phyloP scores from a whole-genome alignment of 2,888 invertebrate genomes.

The Deilephila porcellus region DNA sequence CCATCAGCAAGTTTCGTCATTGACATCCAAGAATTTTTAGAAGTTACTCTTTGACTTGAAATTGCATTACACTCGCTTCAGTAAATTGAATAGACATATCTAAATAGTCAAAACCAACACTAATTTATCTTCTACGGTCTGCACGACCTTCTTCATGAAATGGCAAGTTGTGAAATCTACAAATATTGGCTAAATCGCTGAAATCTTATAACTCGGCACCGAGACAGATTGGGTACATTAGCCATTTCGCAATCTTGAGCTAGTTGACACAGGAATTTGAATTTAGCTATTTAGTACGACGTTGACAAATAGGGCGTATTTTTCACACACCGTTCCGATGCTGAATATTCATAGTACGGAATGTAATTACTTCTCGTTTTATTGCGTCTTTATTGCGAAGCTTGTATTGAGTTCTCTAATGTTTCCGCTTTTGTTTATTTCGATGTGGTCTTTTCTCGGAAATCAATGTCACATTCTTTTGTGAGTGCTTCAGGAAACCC shows the following conservation, averaged over 20 bases:
- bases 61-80: no score
- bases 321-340: background rate
- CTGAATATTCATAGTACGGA: background rate
- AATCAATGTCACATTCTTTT: background rate
- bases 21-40: no score
- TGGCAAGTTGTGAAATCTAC: no score
- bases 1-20: no score
- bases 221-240: constrained; percentile 43
- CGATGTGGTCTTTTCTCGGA: background rate
- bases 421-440: background rate
- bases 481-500: background rate
- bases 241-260: constrained; percentile 41
- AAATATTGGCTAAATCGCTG: constrained; percentile 32
- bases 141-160: no score
- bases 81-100: no score
- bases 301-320: constrained; percentile 25
- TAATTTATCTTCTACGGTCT: no score
- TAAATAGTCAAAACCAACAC: no score
- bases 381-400: background rate
- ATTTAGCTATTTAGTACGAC: constrained; percentile 27
- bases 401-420: background rate
- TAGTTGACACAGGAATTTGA: constrained; percentile 33
- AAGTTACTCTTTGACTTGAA: no score
- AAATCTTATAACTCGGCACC: constrained; percentile 35
- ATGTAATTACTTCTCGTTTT: background rate